phyloP scores from a whole-genome alignment of 2,797 vertebrate genomes.

The Sternarchorhynchus goeldii region DNA sequence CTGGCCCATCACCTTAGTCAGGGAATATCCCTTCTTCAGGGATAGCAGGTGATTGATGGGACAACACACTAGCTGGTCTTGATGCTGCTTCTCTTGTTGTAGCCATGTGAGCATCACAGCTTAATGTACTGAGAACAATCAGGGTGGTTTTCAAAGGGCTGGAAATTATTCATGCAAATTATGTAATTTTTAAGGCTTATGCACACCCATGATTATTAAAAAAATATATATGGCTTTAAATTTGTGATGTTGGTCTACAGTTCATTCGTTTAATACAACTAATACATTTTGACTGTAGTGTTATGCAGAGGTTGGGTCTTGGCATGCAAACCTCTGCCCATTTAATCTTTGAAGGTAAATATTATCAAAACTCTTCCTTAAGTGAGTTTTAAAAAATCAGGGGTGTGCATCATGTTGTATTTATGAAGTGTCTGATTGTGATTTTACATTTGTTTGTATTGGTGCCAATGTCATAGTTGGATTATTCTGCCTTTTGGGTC shows the following conservation, averaged over 20 bases:
- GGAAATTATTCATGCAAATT: slow-evolving; percentile 2
- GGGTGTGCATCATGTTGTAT: neutral
- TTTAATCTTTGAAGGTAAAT: no score
- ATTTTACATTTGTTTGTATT: no score
- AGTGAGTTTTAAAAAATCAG: no score
- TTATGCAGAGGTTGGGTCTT: no score
- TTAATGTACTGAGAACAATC: slow-evolving; percentile 12
- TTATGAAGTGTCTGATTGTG: neutral
- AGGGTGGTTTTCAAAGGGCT: neutral
- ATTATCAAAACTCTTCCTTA: no score
- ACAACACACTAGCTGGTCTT: neutral
- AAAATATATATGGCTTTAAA: neutral
- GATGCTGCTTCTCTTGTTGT: neutral
- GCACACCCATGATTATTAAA: no score
- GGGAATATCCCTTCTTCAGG: neutral
- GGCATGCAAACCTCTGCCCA: no score
- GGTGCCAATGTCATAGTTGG: no score
- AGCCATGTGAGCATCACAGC: neutral
- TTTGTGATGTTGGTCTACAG: neutral
- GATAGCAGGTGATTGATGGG: neutral
- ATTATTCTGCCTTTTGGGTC: no score
- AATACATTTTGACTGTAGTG: no score
- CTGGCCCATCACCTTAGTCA: neutral
- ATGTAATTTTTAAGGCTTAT: neutral
- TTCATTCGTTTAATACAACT: no score